Conservation (phyloP, 1,140 invertebrate genomes). For the Coptotermes formosanus region DNA sequence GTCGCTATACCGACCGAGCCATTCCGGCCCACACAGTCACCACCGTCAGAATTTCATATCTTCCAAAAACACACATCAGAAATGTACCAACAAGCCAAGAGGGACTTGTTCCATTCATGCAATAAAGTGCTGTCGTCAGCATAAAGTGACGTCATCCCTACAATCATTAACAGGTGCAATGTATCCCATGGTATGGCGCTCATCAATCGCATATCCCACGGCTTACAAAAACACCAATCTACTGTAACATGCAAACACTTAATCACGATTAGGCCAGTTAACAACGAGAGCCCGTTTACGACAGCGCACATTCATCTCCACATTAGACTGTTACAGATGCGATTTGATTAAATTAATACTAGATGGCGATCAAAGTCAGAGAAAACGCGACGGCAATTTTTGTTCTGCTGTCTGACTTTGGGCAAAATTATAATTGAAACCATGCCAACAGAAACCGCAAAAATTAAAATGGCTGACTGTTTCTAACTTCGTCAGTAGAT, state of each 20-base stretch:
- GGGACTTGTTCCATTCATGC: neutral
- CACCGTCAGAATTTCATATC: no score
- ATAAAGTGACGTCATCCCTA: slow-evolving; percentile 6
- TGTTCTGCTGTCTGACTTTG: no score
- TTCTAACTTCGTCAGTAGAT: no score
- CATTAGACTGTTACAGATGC: neutral
- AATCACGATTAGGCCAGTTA: neutral
- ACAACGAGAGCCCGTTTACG: neutral
- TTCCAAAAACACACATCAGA: no score
- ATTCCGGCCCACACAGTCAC: no score
- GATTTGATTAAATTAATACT: slow-evolving; percentile 6
- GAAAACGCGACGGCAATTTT: neutral
- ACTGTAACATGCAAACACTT: neutral
- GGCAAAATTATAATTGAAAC: no score
- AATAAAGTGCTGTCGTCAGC: neutral
- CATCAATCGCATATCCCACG: slow-evolving; percentile 9
- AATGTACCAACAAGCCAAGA: neutral
- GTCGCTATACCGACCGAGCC: no score
- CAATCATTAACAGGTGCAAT: slow-evolving; percentile 14
- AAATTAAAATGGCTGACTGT: no score
- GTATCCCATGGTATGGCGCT: slow-evolving; percentile 5
- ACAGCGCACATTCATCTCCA: slow-evolving; percentile 5
- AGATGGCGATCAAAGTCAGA: neutral
- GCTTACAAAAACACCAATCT: neutral
- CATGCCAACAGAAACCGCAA: no score